phyloP scores from a whole-genome alignment of 1,140 invertebrate genomes.

The Meteorus sp. region DNA sequence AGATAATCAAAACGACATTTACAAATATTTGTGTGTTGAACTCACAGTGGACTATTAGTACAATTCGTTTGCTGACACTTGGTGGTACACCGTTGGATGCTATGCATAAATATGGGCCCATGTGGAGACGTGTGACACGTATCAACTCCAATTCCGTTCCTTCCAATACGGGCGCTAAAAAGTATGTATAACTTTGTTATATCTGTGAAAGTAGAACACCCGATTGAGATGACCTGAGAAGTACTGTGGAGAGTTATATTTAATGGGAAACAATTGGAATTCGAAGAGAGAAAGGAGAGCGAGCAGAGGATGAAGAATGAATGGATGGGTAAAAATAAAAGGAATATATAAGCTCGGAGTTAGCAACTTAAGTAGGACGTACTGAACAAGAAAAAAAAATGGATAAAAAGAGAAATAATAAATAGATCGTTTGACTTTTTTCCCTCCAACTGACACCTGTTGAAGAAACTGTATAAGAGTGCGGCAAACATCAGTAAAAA shows the following conservation, averaged over 20 bases:
- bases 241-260: too few relatives aligned
- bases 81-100: slow-evolving; percentile 80
- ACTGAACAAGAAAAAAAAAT: slow-evolving; percentile 6
- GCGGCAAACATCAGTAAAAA: too few relatives aligned
- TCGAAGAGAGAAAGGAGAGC: too few relatives aligned
- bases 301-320: too few relatives aligned
- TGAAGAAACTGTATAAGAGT: neutral
- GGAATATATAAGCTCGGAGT: slow-evolving; percentile 6
- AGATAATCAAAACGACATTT: neutral
- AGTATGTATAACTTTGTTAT: slow-evolving; percentile 51
- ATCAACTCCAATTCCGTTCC: slow-evolving; percentile 61
- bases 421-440: too few relatives aligned
- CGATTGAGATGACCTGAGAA: slow-evolving; percentile 25
- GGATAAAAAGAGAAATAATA: too few relatives aligned
- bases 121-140: slow-evolving; percentile 64
- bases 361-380: neutral
- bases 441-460: slow-evolving; percentile 3
- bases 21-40: slow-evolving; percentile 37
- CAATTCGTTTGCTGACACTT: slow-evolving; percentile 75
- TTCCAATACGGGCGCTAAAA: slow-evolving; percentile 33
- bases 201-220: slow-evolving; percentile 34
- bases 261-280: too few relatives aligned
- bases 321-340: too few relatives aligned
- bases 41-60: slow-evolving; percentile 77
- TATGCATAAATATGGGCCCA: slow-evolving; percentile 70